Evolutionary conservation across 2,797 vertebrate genomes (phyloP), one percentile per base, ranked within the genome.

Genomic region (Paratrypauchen microcephalus): DNA sequence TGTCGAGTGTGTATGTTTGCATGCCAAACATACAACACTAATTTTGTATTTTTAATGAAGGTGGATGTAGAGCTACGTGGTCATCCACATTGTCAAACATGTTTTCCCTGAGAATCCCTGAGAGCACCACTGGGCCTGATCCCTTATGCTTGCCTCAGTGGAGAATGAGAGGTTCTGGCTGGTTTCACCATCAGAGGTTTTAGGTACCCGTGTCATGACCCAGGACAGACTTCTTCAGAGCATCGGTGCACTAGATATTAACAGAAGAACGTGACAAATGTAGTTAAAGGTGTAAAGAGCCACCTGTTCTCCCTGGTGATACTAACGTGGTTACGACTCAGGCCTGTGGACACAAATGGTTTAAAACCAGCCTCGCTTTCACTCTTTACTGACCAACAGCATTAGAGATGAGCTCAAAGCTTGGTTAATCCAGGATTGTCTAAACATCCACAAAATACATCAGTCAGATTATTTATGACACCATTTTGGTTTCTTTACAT

Each of bases 1-100:
- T 65, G 21, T 56, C 69, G 81, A 73, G 82, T 65, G 47, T 48
- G 68, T 73, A 39, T 83, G 68, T 74, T 71, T 87, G 91, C 90
- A 59, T 59, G 57, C 30, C 21, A 12, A 23, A 57, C 12, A 28
- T 13, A 7, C 13, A 6, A 13, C 6, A 26, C 28, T 32, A 19
- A 59, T 59, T 30, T 59, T n/a, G 7, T 36, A 8, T 18, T 59
- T 58, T 59, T 59, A 18, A 39, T 21, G 3, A 39, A 36, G 9
- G 4, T 60, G 58, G 18, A 28, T 57, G 23, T 24, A 19, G 56
- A 57, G 56, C 15, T 28, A 26, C 24, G 6, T 28, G 26, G 15
- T 56, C 54, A 56, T 56, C 21, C 54, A 56, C 23, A 12, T 57
- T 28, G 4, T 57, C 12, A 28, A 41, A 45, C 13, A 15, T 45